Evolutionary conservation across 37 sponge, comb jelly and placozoan species (phyloP), one percentile per base, ranked within the genome.

Genomic region (Geodia barretti): DNA sequence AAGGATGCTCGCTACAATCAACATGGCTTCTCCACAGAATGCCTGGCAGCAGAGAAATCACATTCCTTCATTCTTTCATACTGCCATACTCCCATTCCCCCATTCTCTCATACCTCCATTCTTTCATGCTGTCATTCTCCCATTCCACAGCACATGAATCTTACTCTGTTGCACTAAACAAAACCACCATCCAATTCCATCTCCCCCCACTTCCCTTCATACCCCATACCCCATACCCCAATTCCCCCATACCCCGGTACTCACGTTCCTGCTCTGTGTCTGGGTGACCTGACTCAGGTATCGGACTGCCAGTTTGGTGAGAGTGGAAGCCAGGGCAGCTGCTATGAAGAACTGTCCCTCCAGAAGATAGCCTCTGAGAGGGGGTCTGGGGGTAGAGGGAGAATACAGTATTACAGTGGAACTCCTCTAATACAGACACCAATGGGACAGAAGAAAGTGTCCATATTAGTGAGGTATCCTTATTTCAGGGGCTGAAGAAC

Each of bases 261-360:
- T 86, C 43, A 93, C 97, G 70, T 95, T 93, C 65, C 64, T 70
- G 65, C 86, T 93, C 85, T 88, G 83, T 25, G 82, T 70, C 0
- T 93, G 78, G 0, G 62, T 17, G 30, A 82, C 83, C 54, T 81
- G 80, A 14, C 74, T 35, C 28, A 85, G 34, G 80, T 94, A 99
- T 30, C 95, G 63, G 3, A 95, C 69, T 42, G 88, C 82, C 34
- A 99, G 89, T 79, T 99, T 99, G 42, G 95, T 95, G 42, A 99
- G 90, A 30, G 95, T 91, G 29, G 95, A 84, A 34, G 91, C 95
- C 23, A 99, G 82, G 9, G 95, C 89, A 39, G 95, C 81, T 62
- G 91, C 97, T 14, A 99, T 78, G 64, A 95, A 97, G 95, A 97
- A 99, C 62, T 97, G 76, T 11, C 99, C 99, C 7, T 97, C 97